phyloP scores from a whole-genome alignment of 2,797 vertebrate genomes.

The Betta splendens region DNA sequence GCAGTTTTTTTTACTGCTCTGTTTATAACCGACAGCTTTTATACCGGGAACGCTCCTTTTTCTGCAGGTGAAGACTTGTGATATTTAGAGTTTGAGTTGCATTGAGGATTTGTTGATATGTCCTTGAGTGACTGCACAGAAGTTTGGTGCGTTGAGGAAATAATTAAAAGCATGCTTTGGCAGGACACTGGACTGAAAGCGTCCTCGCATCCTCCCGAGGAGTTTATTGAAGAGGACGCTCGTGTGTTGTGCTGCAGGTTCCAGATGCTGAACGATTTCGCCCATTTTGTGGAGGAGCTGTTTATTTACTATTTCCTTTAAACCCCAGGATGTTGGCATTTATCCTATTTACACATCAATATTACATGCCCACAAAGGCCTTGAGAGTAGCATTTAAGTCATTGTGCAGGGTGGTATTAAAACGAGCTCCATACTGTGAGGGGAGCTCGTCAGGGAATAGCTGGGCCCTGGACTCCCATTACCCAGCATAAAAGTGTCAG shows the following conservation, averaged over 20 bases:
- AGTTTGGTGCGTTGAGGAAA: not conserved
- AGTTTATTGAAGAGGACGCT: not conserved
- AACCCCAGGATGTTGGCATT: conserved; percentile 94
- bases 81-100: conserved; percentile 22
- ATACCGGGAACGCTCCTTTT: not conserved
- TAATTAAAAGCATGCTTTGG: not conserved
- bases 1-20: not conserved
- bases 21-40: conserved; percentile 8
- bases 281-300: conserved; percentile 63
- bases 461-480: conserved; percentile 86
- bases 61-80: conserved; percentile 1
- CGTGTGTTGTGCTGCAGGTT: conserved; percentile 20
- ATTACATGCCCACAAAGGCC: conserved; percentile 93
- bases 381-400: conserved; percentile 95
- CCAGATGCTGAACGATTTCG: conserved; percentile 54
- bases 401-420: conserved; percentile 94
- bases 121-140: not conserved
- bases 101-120: conserved; percentile 14
- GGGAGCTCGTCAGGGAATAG: conserved; percentile 88
- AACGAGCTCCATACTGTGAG: conserved; percentile 86
- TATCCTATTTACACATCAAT: conserved; percentile 98
- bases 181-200: not conserved
- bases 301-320: conserved; percentile 87
- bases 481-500: conserved; percentile 86
- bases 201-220: not conserved